A percentile compares a stretch with the other conserved stretches of the same genome.
Evolutionary conservation across 2,113 vertebrate genomes (phyloP).

Genomic region (Paradoxurus hermaphroditus): DNA sequence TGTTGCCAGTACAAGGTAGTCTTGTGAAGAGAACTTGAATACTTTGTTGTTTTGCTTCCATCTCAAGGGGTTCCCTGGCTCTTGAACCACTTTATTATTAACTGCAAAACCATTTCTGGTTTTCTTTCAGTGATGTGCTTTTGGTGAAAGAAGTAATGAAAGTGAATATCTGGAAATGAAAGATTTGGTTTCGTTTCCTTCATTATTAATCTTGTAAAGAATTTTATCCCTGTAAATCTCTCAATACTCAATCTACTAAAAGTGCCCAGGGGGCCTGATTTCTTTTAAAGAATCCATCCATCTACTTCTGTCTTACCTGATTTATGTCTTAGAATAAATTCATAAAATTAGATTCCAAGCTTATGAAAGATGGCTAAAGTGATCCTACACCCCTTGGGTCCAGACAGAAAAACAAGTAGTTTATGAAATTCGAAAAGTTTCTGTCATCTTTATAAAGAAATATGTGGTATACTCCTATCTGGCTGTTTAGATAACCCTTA

Average conservation of each 20-base stretch:
- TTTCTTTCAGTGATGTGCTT: slow-evolving; percentile 50
- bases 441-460: slow-evolving; percentile 30
- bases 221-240: slow-evolving; percentile 40
- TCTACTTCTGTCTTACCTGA: slow-evolving; percentile 40
- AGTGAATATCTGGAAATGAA: neutral
- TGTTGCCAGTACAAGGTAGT: slow-evolving; percentile 46
- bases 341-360: slow-evolving; percentile 40
- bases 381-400: neutral
- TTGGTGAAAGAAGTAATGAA: slow-evolving; percentile 52
- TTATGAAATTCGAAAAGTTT: slow-evolving; percentile 36
- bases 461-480: neutral
- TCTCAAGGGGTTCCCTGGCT: neutral
- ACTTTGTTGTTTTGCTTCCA: slow-evolving; percentile 51
- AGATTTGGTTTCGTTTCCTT: slow-evolving; percentile 62
- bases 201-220: slow-evolving; percentile 24
- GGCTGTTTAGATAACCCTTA: slow-evolving; percentile 42
- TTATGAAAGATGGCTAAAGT: slow-evolving; percentile 47
- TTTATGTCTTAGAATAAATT: slow-evolving; percentile 58
- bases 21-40: neutral
- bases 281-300: slow-evolving; percentile 25
- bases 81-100: slow-evolving; percentile 43
- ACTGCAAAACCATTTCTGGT: slow-evolving; percentile 47
- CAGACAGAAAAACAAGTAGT: slow-evolving; percentile 17
- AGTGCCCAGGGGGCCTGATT: neutral
- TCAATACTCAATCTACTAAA: slow-evolving; percentile 24